Conservation (phyloP, 2,113 vertebrate species). For the Bagarius yarrelli region DNA sequence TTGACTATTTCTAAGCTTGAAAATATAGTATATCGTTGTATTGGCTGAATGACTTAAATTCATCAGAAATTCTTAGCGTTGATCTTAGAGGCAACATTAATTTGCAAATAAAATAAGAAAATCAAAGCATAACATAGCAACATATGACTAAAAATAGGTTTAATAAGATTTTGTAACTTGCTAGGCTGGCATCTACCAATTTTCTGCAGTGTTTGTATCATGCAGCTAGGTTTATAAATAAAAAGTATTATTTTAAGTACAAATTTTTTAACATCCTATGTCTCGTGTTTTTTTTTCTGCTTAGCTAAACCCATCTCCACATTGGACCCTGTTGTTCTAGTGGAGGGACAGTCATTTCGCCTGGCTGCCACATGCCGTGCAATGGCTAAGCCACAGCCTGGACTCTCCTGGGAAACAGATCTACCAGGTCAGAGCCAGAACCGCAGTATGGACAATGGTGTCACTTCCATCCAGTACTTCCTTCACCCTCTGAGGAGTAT, state of each 20-base stretch:
- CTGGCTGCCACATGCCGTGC: conserved; percentile 82
- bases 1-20: too few species aligned
- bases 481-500: conserved; percentile 82
- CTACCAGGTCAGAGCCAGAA: conserved; percentile 70
- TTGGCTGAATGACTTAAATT: too few species aligned
- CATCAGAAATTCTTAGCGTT: too few species aligned
- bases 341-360: conserved; percentile 76
- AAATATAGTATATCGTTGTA: too few species aligned
- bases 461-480: conserved; percentile 75
- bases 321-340: conserved; percentile 63
- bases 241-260: background rate
- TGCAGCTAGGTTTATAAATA: background rate
- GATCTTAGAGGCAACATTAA: too few species aligned
- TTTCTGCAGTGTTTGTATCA: too few species aligned
- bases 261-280: background rate
- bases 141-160: too few species aligned
- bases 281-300: background rate
- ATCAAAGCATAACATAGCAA: too few species aligned
- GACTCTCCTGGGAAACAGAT: conserved; percentile 81
- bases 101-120: too few species aligned
- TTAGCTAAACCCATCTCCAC: conserved; percentile 68
- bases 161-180: too few species aligned
- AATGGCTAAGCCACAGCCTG: conserved; percentile 75
- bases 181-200: too few species aligned
- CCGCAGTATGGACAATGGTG: conserved; percentile 66